Conservation (phyloP, 2,797 vertebrate genomes). For the Parauchenoglanis punctatus region DNA sequence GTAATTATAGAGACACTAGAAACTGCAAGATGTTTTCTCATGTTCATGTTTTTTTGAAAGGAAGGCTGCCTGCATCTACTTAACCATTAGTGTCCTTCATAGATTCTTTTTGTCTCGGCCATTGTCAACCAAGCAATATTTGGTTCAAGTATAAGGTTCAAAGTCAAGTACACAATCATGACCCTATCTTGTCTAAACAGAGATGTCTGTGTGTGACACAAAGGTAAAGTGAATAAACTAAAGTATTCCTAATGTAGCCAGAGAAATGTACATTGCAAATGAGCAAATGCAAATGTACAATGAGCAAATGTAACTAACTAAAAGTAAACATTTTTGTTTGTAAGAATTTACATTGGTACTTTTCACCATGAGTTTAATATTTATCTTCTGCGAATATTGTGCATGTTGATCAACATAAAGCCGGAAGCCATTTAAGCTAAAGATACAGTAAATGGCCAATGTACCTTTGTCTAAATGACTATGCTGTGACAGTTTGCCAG, state of each 20-base stretch:
- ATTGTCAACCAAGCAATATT: not conserved
- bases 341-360: not conserved
- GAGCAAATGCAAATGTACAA: not conserved
- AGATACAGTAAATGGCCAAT: not conserved
- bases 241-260: not conserved
- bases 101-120: not conserved
- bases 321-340: not conserved
- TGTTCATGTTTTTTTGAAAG: not conserved
- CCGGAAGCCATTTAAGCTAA: not conserved
- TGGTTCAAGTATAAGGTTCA: not conserved
- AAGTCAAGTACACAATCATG: not conserved
- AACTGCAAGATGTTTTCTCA: not conserved
- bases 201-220: not conserved
- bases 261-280: not conserved
- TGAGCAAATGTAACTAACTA: not conserved
- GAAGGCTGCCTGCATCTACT: not conserved
- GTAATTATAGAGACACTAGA: not conserved
- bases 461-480: not conserved
- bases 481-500: not conserved
- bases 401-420: not conserved
- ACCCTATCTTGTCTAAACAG: not conserved
- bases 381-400: not conserved
- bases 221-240: not conserved
- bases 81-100: not conserved
- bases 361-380: not conserved